Percentiles rank a stretch among this genome's conserved stretches.
These are phyloP conservation scores for Nemotelus pantherinus DNA, from an alignment of 2,888 invertebrate species.

Conservation along the genomic window DNA sequence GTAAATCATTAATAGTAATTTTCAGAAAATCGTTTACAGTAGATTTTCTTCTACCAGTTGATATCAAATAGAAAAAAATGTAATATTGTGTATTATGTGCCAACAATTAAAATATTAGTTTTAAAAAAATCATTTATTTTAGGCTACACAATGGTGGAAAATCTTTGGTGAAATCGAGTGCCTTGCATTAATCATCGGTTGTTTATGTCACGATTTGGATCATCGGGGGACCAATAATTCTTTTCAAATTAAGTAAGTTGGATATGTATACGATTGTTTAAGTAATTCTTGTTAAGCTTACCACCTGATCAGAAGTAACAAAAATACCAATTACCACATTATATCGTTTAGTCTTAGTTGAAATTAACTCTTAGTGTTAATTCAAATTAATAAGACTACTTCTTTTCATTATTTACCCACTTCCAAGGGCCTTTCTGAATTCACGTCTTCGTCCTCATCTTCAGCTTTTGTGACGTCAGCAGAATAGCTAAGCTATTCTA, in stretches of 20 bases:
- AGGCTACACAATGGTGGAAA: slow-evolving; percentile 94
- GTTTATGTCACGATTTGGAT: slow-evolving; percentile 94
- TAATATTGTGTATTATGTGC: not conserved
- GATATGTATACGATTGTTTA: not conserved
- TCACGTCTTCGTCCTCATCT: too few species aligned
- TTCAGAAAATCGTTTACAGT: not conserved
- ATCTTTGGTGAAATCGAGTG: slow-evolving; percentile 92
- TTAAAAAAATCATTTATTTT: slow-evolving; percentile 51
- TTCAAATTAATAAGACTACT: too few species aligned
- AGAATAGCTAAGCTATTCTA: too few species aligned
- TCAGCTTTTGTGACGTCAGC: too few species aligned
- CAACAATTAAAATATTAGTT: not conserved
- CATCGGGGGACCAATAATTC: slow-evolving; percentile 97
- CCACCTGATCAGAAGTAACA: too few species aligned
- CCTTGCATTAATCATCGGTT: slow-evolving; percentile 89
- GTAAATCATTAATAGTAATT: slow-evolving; percentile 56
- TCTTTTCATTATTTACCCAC: too few species aligned
- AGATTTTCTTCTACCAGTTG: not conserved
- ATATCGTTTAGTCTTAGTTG: too few species aligned
- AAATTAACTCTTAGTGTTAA: too few species aligned
- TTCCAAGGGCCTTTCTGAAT: too few species aligned
- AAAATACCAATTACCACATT: too few species aligned
- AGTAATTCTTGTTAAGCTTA: not conserved
- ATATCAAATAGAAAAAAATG: not conserved
- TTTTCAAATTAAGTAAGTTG: slow-evolving; percentile 91